phyloP scores from a whole-genome alignment of 2,888 invertebrate species.

The Xanthia icteritia region DNA sequence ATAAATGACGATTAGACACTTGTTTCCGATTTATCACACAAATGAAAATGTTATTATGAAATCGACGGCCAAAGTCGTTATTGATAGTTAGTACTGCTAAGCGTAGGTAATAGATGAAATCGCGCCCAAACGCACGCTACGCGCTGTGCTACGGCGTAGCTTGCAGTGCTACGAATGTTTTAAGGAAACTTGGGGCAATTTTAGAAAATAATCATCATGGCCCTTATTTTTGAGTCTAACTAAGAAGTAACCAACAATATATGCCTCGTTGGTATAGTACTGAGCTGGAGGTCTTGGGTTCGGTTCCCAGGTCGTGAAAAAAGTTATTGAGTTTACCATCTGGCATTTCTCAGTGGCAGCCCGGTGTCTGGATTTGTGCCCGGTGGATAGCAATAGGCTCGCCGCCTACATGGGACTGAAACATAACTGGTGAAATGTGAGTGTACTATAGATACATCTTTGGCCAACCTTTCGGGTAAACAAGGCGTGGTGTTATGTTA shows the following conservation, averaged over 20 bases:
- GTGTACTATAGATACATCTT: neutral
- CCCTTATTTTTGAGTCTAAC: neutral
- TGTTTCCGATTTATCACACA: neutral
- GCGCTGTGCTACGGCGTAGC: conserved; percentile 13
- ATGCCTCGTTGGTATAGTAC: no score
- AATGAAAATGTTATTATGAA: neutral
- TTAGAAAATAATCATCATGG: neutral
- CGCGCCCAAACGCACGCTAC: neutral
- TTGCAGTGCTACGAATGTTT: neutral
- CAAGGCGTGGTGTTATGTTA: neutral
- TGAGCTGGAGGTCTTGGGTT: no score
- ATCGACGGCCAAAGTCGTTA: neutral
- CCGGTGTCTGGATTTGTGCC: no score
- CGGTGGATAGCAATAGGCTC: no score
- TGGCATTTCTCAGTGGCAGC: no score
- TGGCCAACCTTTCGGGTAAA: neutral
- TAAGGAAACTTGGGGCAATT: neutral
- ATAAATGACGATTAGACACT: neutral
- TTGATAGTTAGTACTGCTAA: neutral
- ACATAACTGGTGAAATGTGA: no score
- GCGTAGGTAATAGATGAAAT: neutral
- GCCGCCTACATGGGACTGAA: no score
- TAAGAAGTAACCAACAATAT: neutral
- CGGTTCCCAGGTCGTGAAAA: no score
- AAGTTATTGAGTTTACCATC: no score